These are phyloP conservation scores for Maccullochella peelii DNA, from an alignment of 2,113 vertebrate genomes.

Conservation along the genomic window DNA sequence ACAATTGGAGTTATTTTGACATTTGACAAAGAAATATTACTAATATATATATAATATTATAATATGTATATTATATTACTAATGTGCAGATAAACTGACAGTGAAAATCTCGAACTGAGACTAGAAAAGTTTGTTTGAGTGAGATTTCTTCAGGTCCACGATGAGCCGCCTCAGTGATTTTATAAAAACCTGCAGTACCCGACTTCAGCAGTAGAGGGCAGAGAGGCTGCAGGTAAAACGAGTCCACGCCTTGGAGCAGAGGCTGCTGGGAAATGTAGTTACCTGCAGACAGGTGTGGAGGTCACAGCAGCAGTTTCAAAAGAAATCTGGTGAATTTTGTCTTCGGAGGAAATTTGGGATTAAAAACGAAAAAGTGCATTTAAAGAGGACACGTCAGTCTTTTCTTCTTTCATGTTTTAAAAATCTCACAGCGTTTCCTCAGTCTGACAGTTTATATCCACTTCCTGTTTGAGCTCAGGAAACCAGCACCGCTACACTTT, in stretches of 20 bases:
- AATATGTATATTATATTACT: no score
- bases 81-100: neutral
- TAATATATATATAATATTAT: no score
- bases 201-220: constrained; percentile 35
- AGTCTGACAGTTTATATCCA: neutral
- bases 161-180: neutral
- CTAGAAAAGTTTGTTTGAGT: neutral
- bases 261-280: constrained; percentile 48
- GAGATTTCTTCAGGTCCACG: neutral
- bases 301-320: neutral
- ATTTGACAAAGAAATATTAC: no score
- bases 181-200: constrained; percentile 25
- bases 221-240: neutral
- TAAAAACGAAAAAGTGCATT: constrained; percentile 24
- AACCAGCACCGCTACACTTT: neutral
- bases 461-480: constrained; percentile 8
- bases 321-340: neutral
- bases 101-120: no score
- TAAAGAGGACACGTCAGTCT: neutral
- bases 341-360: neutral
- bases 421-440: neutral
- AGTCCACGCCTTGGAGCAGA: constrained; percentile 8
- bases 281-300: neutral
- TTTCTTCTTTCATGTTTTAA: neutral
- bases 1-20: no score